These are phyloP conservation scores for Labroides dimidiatus DNA, from an alignment of 2,797 vertebrate genomes.

Conservation along the genomic window DNA sequence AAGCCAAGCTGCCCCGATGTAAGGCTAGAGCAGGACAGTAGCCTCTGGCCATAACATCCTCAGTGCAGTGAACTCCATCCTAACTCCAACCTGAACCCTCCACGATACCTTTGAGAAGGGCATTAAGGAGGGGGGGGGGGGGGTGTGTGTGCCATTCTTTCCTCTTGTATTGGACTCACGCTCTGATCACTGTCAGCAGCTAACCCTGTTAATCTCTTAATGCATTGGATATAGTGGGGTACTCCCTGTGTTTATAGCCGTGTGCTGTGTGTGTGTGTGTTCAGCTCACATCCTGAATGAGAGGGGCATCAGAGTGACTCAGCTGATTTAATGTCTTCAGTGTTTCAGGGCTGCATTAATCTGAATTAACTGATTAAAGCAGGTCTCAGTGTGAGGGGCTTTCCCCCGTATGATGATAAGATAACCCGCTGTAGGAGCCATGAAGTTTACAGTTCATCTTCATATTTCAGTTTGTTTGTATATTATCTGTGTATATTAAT, in stretches of 20 bases:
- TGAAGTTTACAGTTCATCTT: too few relatives aligned
- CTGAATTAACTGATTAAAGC: slow-evolving; percentile 1
- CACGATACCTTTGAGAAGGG: slow-evolving; percentile 33
- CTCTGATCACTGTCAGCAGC: slow-evolving; percentile 76
- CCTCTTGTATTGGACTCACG: slow-evolving; percentile 64
- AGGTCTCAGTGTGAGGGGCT: too few relatives aligned
- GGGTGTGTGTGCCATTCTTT: slow-evolving; percentile 51
- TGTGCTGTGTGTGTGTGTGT: slow-evolving; percentile 27
- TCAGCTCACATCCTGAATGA: slow-evolving; percentile 39
- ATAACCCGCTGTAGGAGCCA: too few relatives aligned
- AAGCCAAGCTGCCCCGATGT: slow-evolving; percentile 38
- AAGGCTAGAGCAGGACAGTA: slow-evolving; percentile 42
- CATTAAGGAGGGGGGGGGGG: slow-evolving; percentile 55
- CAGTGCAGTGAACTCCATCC: slow-evolving; percentile 44
- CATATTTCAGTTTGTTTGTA: too few relatives aligned
- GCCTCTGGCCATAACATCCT: slow-evolving; percentile 42
- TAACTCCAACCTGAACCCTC: slow-evolving; percentile 19
- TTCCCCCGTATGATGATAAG: too few relatives aligned
- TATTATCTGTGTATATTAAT: too few relatives aligned
- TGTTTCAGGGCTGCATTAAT: slow-evolving; percentile 30
- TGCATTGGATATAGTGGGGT: slow-evolving; percentile 56
- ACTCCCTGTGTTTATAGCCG: slow-evolving; percentile 45
- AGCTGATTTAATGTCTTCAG: slow-evolving; percentile 23
- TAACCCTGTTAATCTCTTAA: slow-evolving; percentile 84
- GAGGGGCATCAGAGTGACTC: slow-evolving; percentile 39